These are phyloP conservation scores for Scyliorhinus canicula DNA, from an alignment of 2,797 vertebrate species.

Conservation along the genomic window DNA sequence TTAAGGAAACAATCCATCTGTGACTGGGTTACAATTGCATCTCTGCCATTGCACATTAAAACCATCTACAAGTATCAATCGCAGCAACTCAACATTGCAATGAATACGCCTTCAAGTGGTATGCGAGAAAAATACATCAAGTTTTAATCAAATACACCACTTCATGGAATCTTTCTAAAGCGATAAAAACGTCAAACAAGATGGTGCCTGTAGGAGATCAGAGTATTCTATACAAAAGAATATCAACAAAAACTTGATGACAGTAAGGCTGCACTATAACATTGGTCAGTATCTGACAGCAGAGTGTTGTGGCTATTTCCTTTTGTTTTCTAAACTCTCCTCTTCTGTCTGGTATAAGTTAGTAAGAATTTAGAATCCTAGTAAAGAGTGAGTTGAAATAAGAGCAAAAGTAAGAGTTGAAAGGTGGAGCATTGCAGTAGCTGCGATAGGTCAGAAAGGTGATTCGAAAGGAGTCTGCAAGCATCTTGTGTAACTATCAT, in stretches of 20 bases:
- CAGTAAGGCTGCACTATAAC: not conserved
- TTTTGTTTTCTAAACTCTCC: not conserved
- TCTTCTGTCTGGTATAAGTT: not conserved
- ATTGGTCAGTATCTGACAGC: not conserved
- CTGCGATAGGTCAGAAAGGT: not conserved
- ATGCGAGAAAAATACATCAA: not conserved
- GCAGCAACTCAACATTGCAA: not conserved
- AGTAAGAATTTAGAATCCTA: not conserved
- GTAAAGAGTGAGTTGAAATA: not conserved
- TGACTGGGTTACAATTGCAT: not conserved
- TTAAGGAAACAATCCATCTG: not conserved
- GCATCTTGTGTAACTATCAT: not conserved
- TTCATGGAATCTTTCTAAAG: not conserved
- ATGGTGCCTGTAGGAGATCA: not conserved
- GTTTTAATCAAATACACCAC: not conserved
- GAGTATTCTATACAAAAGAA: not conserved
- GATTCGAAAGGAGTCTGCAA: not conserved
- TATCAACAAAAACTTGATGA: not conserved
- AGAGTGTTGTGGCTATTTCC: not conserved
- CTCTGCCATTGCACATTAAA: not conserved
- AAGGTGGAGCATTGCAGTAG: not conserved
- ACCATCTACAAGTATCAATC: not conserved
- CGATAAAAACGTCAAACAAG: not conserved
- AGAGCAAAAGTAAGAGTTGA: not conserved
- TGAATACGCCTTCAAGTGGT: not conserved